Evolutionary conservation across 1,140 invertebrate genomes (phyloP), one percentile per base, ranked within the genome.

Genomic region (Halotydeus destructor): DNA sequence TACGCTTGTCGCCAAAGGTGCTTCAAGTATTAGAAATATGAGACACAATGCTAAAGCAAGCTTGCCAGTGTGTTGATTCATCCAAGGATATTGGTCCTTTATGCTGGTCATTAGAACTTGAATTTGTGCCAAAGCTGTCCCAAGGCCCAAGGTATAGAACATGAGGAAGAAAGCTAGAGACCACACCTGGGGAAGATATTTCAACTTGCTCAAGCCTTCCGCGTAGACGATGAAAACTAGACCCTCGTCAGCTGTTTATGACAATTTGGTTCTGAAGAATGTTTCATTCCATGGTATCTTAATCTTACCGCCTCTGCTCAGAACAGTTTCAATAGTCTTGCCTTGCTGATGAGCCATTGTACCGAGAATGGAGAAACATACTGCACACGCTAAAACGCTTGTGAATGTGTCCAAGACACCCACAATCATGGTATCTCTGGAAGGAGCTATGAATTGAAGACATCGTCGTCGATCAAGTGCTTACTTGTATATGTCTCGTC

Each of bases 281-380:
- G n/a, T n/a, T n/a, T n/a, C n/a, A n/a, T n/a, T n/a, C n/a, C n/a
- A n/a, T n/a, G n/a, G n/a, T n/a, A n/a, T n/a, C n/a, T n/a, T n/a
- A n/a, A n/a, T n/a, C n/a, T n/a, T n/a, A n/a, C n/a, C n/a, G n/a
- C n/a, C n/a, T n/a, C 28, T 27, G 19, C n/a, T 3, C n/a, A 45
- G 37, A 2, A 45, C 38, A 23, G 21, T 21, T 25, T 45, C 26
- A 21, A 45, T 43, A n/a, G 21, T 23, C 16, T 46, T 33, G 11
- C 38, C 44, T n/a, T 31, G 21, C 36, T 44, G 30, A 5, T 43
- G 14, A 11, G 52, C 50, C 19, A 58, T 34, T 45, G 56, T 59
- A 16, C 91, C 91, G 43, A 98, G 83, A 14, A 97, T 80, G 0
- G 86, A 86, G 56, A 98, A 98, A 12, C 97, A 86, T 2, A 96